These are phyloP conservation scores for Sphaerophoria rueppellii DNA, from an alignment of 2,888 invertebrate genomes.

Conservation along the genomic window DNA sequence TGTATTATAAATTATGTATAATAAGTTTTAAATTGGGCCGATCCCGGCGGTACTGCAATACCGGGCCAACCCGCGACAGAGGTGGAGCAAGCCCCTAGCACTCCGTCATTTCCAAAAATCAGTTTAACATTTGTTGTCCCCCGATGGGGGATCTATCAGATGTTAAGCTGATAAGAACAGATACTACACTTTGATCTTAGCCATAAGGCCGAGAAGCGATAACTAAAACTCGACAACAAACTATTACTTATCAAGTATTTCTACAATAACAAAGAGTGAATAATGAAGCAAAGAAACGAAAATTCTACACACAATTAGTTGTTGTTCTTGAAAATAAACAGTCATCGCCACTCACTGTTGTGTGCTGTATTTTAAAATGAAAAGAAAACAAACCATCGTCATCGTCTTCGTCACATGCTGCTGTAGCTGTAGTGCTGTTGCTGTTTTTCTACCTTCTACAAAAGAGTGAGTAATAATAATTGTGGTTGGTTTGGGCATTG, in stretches of 20 bases:
- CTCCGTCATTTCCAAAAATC: slow-evolving; percentile 84
- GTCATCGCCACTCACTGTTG: neutral
- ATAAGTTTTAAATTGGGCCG: too few species aligned
- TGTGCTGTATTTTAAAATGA: neutral
- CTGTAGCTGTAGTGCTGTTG: too few species aligned
- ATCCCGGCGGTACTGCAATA: slow-evolving; percentile 87
- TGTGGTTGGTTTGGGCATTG: too few species aligned
- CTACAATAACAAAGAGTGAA: slow-evolving; percentile 7
- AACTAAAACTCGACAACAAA: slow-evolving; percentile 35
- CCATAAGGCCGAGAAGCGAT: slow-evolving; percentile 84
- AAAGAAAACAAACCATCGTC: neutral
- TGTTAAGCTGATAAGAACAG: slow-evolving; percentile 88
- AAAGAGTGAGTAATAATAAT: too few species aligned
- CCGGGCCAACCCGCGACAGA: slow-evolving; percentile 87
- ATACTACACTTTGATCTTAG: slow-evolving; percentile 87
- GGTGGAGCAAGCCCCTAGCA: slow-evolving; percentile 86
- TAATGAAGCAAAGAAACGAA: neutral
- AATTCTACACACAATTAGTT: neutral
- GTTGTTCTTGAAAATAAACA: neutral
- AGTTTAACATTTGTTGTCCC: slow-evolving; percentile 85
- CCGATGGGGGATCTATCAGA: slow-evolving; percentile 85
- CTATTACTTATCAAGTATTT: neutral
- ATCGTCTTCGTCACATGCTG: too few species aligned
- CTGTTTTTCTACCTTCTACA: too few species aligned
- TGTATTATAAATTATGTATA: too few species aligned